Evolutionary conservation across 2,888 invertebrate species (phyloP).

Genomic region (Alsophila aescularia): DNA sequence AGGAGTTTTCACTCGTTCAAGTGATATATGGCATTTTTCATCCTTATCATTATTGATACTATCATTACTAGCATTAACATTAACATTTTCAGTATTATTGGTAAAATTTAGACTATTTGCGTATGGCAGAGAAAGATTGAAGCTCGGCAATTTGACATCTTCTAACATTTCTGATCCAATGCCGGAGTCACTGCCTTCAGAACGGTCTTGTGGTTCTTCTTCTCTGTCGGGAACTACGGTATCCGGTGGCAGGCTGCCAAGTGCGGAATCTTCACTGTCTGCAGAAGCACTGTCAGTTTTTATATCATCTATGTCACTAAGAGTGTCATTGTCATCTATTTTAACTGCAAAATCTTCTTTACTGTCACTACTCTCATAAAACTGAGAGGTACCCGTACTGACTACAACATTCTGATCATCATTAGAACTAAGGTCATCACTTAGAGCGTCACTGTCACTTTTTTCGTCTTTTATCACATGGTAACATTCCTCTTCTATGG

Average conservation of each 20-base stretch:
- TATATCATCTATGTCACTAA: constrained; percentile 81
- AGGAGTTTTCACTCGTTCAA: constrained; percentile 51
- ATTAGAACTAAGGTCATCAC: constrained; percentile 72
- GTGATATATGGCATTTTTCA: constrained; percentile 40
- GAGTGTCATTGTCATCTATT: constrained; percentile 79
- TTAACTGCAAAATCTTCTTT: constrained; percentile 79
- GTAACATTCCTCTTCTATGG: constrained; percentile 49
- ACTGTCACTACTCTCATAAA: constrained; percentile 81
- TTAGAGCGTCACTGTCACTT: constrained; percentile 73
- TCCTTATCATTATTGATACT: constrained; percentile 40
- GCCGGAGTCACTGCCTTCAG: constrained; percentile 94
- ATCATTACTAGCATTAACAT: constrained; percentile 35
- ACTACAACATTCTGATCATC: constrained; percentile 72
- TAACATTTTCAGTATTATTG: constrained; percentile 40
- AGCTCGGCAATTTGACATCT: constrained; percentile 74
- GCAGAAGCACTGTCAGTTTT: constrained; percentile 82
- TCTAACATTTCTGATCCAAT: constrained; percentile 90
- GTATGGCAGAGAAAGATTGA: constrained; percentile 65
- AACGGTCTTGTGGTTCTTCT: constrained; percentile 87
- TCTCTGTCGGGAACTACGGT: constrained; percentile 72
- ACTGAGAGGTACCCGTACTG: constrained; percentile 74
- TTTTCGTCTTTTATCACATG: constrained; percentile 67
- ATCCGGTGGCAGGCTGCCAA: constrained; percentile 85
- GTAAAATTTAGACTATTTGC: constrained; percentile 50
- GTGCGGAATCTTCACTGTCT: constrained; percentile 86